These are phyloP conservation scores for Heliocidaris erythrogramma DNA, from an alignment of 35 echinoderm and acorn worm species.

Conservation along the genomic window DNA sequence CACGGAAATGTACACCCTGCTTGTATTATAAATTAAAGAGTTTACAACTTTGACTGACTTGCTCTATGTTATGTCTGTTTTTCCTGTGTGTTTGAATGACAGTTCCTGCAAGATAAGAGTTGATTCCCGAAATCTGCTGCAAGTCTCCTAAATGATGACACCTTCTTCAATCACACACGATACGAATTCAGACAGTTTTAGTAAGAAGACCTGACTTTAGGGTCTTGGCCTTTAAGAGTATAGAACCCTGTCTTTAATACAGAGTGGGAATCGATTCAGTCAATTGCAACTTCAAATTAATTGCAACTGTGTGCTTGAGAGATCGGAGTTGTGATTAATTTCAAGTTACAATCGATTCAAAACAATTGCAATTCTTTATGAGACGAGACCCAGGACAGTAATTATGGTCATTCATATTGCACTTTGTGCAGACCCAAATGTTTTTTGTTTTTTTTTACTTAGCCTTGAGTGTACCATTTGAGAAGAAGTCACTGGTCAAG, in stretches of 20 bases:
- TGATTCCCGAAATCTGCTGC: neutral
- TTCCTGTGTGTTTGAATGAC: neutral
- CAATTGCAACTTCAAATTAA: too few relatives aligned
- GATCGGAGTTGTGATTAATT: too few relatives aligned
- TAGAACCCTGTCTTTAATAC: neutral
- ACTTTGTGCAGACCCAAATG: too few relatives aligned
- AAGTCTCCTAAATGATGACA: neutral
- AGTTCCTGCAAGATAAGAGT: neutral
- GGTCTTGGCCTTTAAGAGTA: neutral
- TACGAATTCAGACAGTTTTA: neutral
- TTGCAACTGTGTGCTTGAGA: too few relatives aligned
- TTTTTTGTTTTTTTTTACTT: too few relatives aligned
- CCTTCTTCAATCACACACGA: neutral
- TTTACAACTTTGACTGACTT: neutral
- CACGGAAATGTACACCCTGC: neutral
- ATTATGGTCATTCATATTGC: too few relatives aligned
- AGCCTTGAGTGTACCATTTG: too few relatives aligned
- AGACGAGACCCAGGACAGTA: too few relatives aligned
- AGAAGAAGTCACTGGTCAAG: too few relatives aligned
- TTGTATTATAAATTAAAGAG: slow-evolving; percentile 13
- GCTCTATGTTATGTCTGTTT: neutral
- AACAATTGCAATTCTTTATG: too few relatives aligned
- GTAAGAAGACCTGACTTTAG: neutral
- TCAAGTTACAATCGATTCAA: too few relatives aligned
- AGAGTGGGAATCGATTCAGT: too few relatives aligned